Evolutionary conservation across 1,140 invertebrate genomes (phyloP).

Genomic region (Aphelenchoides besseyi): DNA sequence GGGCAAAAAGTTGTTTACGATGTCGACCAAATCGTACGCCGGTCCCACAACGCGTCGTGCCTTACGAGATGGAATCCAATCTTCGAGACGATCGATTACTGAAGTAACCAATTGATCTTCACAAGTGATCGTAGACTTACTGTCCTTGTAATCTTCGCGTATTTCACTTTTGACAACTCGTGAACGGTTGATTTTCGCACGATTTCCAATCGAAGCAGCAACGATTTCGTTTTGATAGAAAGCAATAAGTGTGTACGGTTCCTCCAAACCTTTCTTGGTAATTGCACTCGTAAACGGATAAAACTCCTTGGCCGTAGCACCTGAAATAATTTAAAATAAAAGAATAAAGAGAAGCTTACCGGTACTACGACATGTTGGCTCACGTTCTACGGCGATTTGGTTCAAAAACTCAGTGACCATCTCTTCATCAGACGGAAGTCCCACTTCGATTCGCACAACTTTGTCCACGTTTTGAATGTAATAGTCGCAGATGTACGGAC

Average conservation of each 20-base stretch:
- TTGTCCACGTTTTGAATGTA: neutral
- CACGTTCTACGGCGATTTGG: neutral
- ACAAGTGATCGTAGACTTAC: neutral
- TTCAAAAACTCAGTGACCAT: neutral
- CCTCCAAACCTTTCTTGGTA: neutral
- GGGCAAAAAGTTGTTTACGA: neutral
- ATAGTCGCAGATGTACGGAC: neutral
- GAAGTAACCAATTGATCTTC: neutral
- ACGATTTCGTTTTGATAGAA: neutral
- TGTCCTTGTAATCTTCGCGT: neutral
- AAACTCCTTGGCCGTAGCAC: neutral
- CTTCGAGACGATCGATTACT: neutral
- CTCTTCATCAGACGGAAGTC: neutral
- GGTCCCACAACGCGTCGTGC: neutral
- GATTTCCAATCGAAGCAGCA: neutral
- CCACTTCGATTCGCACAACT: neutral
- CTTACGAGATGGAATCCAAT: slow-evolving; percentile 7
- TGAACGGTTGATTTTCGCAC: neutral
- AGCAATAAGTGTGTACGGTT: neutral
- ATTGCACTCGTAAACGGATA: neutral
- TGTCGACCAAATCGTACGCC: neutral
- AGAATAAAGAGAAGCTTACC: neutral
- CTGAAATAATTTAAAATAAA: neutral
- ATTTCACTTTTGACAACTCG: neutral
- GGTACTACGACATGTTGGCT: neutral